A percentile compares a stretch with the other conserved stretches of the same genome.
phyloP scores from a whole-genome alignment of 2,888 invertebrate species.

The Erynnis tages region DNA sequence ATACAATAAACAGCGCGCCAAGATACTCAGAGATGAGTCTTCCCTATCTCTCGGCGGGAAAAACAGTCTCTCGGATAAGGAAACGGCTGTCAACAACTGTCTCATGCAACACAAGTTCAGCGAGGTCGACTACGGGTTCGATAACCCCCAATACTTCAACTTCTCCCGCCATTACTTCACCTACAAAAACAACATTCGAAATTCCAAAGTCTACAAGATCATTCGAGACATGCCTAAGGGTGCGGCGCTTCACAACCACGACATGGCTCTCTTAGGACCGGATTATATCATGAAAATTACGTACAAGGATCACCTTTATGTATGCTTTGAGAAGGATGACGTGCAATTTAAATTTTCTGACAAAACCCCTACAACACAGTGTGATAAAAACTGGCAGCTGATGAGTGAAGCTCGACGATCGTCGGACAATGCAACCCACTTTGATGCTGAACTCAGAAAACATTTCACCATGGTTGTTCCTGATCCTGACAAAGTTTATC shows the following conservation, averaged over 20 bases:
- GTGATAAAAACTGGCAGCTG: constrained; percentile 65
- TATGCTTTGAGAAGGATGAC: constrained; percentile 56
- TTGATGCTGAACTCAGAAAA: constrained; percentile 77
- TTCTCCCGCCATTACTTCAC: constrained; percentile 85
- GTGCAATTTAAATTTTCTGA: constrained; percentile 53
- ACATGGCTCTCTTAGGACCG: constrained; percentile 83
- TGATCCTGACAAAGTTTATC: constrained; percentile 67
- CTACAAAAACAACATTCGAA: constrained; percentile 79
- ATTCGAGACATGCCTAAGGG: constrained; percentile 89
- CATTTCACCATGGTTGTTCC: constrained; percentile 80
- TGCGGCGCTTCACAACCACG: constrained; percentile 86
- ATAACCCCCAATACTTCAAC: constrained; percentile 81
- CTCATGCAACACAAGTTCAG: constrained; percentile 80
- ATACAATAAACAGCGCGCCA: constrained; percentile 54
- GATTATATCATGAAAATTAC: constrained; percentile 85
- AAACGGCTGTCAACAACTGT: constrained; percentile 77
- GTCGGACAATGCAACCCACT: constrained; percentile 58
- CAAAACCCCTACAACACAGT: constrained; percentile 41
- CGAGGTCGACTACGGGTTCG: constrained; percentile 78
- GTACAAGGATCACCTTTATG: constrained; percentile 82
- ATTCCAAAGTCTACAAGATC: constrained; percentile 84
- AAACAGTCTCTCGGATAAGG: constrained; percentile 67
- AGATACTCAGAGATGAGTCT: constrained; percentile 73
- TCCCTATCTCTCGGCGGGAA: constrained; percentile 75
- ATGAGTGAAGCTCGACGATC: constrained; percentile 64